These are phyloP conservation scores for Eulemur albifrons DNA, from an alignment of 2,797 vertebrate species.

Conservation along the genomic window DNA sequence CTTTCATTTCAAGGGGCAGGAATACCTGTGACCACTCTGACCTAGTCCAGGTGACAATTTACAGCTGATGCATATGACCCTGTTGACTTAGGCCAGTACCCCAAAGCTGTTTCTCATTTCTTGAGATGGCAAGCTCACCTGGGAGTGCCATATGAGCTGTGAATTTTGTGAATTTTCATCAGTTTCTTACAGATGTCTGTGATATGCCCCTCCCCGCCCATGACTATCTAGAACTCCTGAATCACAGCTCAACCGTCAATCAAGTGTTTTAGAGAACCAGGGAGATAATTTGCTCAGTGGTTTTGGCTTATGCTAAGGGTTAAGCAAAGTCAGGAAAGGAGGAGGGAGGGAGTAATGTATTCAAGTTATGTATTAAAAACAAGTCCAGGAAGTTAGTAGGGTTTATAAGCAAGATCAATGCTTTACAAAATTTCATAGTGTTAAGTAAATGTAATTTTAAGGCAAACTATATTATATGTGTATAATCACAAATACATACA, in stretches of 20 bases:
- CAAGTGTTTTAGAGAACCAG: background rate
- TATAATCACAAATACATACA: background rate
- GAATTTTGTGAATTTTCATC: background rate
- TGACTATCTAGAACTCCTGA: background rate
- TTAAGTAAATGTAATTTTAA: constrained; percentile 24
- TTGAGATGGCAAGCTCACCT: background rate
- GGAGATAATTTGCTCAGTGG: background rate
- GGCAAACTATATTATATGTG: background rate
- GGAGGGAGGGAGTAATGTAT: background rate
- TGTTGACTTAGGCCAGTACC: background rate
- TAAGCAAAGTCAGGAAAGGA: background rate
- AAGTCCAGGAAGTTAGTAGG: background rate
- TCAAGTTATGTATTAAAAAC: background rate
- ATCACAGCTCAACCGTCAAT: background rate
- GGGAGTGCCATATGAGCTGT: background rate
- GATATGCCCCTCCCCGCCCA: background rate
- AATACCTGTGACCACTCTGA: background rate
- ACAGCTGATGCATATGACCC: background rate
- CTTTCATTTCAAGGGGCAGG: background rate
- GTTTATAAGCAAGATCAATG: background rate
- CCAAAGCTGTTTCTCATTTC: background rate
- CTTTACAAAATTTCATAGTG: background rate
- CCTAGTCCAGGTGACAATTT: background rate
- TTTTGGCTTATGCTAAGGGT: background rate
- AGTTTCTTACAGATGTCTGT: background rate